A percentile compares a stretch with the other conserved stretches of the same genome.
Conservation (phyloP, 1,140 invertebrate species). For the Drosophila mojavensis region DNA sequence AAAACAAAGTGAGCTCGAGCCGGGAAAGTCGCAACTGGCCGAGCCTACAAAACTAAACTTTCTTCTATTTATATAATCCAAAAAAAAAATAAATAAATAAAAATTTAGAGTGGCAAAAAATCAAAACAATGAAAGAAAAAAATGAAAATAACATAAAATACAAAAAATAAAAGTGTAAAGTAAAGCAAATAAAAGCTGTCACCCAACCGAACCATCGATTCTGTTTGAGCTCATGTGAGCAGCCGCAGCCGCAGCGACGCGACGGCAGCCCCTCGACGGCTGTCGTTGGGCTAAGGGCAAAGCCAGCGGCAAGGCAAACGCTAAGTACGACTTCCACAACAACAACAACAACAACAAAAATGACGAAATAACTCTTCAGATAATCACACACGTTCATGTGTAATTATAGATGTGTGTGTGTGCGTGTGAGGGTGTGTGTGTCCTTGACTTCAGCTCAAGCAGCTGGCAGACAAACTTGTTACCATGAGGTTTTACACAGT, state of each 20-base stretch:
- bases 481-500: conserved; percentile 1
- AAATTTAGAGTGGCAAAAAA: conserved; percentile 7
- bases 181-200: background rate
- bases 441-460: conserved; percentile 11
- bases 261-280: background rate
- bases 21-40: conserved; percentile 7
- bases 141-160: background rate
- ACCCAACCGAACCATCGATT: too few species aligned
- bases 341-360: conserved; percentile 4
- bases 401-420: conserved; percentile 11
- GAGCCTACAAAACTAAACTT: conserved; percentile 15
- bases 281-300: background rate
- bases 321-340: conserved; percentile 8
- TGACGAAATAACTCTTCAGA: conserved; percentile 11
- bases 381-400: conserved; percentile 18
- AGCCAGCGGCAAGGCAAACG: conserved; percentile 3
- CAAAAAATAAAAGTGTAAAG: background rate
- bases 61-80: background rate
- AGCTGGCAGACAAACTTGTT: conserved; percentile 3
- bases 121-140: background rate
- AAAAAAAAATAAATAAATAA: background rate
- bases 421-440: background rate
- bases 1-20: conserved; percentile 57
- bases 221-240: too few species aligned
- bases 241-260: too few species aligned